Evolutionary conservation across 92 coral and sea anemone species (phyloP), one percentile per base, ranked within the genome.

Genomic region (Anthopleura xanthogrammica): DNA sequence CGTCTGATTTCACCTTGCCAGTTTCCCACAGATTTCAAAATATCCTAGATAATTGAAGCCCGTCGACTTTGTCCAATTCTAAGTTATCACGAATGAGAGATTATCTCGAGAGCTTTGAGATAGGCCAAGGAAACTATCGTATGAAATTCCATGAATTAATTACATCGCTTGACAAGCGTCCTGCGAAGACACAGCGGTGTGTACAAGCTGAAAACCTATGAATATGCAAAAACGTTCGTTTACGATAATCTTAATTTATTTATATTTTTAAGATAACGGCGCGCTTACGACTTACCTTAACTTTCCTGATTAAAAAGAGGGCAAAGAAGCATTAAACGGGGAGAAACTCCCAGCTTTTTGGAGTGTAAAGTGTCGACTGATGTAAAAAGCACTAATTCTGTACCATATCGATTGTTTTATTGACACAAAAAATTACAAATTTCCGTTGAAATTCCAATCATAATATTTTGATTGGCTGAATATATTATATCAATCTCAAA

Each of bases 161-260:
- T 20, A 42, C 22, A 65, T 48, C 24, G 41, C 14, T 20, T 50
- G 83, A 80, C 62, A 70, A 75, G 71, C 50, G 12, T 39, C 39
- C 55, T 40, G 23, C 20, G 57, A 62, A 23, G 56, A 50, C 83
- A 17, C 84, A 81, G 84, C 84, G 66, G 84, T 81, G 77, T 70
- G 22, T 52, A 71, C 84, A 81, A 81, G 41, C 77, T 48, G 20
- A 46, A 68, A 60, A 43, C 11, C 70, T 48, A 60, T 43, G 75
- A 80, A 81, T 46, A 68, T 68, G 46, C 74, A 68, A 68, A 68
- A 68, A 68, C 41, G 42, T 68, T 68, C 74, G 29, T 50, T 81
- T 24, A 68, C 4, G 77, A 70, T 24, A 46, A 68, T 81, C 65
- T 43, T 81, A 65, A 81, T 68, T 68, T 68, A 68, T 68, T 68